These are phyloP conservation scores for Scomber colias DNA, from an alignment of 2,113 vertebrate species.

Conservation along the genomic window DNA sequence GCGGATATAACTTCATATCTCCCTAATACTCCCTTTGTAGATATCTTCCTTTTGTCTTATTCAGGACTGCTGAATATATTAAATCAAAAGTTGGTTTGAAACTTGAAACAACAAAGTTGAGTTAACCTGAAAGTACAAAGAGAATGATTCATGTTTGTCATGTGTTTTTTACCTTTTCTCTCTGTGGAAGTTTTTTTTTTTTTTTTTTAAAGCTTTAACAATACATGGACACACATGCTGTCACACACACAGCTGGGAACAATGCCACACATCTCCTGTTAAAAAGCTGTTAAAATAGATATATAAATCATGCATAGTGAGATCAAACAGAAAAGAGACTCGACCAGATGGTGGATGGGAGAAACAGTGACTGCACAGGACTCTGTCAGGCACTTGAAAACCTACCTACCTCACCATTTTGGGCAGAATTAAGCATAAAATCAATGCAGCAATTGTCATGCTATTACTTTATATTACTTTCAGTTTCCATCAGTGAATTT, in stretches of 20 bases:
- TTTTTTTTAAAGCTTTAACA: neutral
- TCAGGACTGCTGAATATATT: neutral
- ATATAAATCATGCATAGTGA: conserved; percentile 55
- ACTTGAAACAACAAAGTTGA: neutral
- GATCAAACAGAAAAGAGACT: conserved; percentile 52
- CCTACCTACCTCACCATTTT: neutral
- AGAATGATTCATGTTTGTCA: conserved; percentile 54
- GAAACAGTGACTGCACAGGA: neutral
- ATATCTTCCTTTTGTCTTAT: conserved; percentile 25
- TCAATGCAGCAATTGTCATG: conserved; percentile 3
- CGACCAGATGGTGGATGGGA: conserved; percentile 58
- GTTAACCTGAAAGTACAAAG: conserved; percentile 40
- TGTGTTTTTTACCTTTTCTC: conserved; percentile 10
- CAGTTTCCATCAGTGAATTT: neutral
- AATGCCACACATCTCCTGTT: conserved; percentile 45
- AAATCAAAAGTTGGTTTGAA: conserved; percentile 19
- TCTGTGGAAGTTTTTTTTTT: neutral
- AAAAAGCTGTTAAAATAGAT: conserved; percentile 33
- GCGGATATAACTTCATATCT: neutral
- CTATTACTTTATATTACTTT: conserved; percentile 6
- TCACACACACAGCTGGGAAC: conserved; percentile 31
- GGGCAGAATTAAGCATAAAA: neutral
- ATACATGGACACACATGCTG: conserved; percentile 1
- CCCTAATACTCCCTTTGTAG: conserved; percentile 7
- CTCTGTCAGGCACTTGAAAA: conserved; percentile 2